Evolutionary conservation across 1,140 invertebrate genomes (phyloP), one percentile per base, ranked within the genome.

Genomic region (Ceratoteleas bidentatus): DNA sequence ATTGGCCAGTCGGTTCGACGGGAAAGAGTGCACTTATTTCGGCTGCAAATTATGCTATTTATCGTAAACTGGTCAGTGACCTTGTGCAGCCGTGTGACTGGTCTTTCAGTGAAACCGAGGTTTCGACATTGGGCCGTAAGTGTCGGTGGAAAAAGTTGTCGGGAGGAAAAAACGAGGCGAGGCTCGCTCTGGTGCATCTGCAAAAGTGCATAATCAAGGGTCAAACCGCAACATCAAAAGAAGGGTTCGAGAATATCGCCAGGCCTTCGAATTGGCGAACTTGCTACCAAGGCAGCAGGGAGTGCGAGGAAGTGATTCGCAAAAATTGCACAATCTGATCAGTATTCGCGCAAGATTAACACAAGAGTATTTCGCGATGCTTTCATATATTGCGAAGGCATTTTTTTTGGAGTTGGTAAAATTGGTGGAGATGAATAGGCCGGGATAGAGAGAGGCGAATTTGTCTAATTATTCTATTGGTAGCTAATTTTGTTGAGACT

Each of bases 201-300:
- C 13, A 47, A 14, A 77, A 80, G 50, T 74, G 73, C 72, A 82
- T 74, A 84, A 75, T 81, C 52, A 69, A 79, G 83, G 78, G 77
- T 84, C 81, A 70, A 58, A 61, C 72, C 49, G 61, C 65, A 65
- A 57, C 69, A 61, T 75, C 58, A 75, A 86, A 85, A 80, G 64
- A 87, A 86, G 79, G 86, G 81, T 87, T 84, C 83, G 75, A 83
- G 81, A 85, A 84, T 84, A 84, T 85, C 85, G 87, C 79, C 88
- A 88, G 88, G 88, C 87, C 88, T 90, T 90, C 88, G 84, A 90
- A 89, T 88, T 89, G 88, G 88, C 88, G 88, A 90, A 90, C 88
- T 83, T 45, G 14, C 24, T 78, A 90, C 50, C 84, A 85, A 86
- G 87, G 56, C 14, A 84, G 45, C 75, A 90, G 84, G 65, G 45